phyloP scores from a whole-genome alignment of 2,113 vertebrate species.

The Tachuris rubrigastra region DNA sequence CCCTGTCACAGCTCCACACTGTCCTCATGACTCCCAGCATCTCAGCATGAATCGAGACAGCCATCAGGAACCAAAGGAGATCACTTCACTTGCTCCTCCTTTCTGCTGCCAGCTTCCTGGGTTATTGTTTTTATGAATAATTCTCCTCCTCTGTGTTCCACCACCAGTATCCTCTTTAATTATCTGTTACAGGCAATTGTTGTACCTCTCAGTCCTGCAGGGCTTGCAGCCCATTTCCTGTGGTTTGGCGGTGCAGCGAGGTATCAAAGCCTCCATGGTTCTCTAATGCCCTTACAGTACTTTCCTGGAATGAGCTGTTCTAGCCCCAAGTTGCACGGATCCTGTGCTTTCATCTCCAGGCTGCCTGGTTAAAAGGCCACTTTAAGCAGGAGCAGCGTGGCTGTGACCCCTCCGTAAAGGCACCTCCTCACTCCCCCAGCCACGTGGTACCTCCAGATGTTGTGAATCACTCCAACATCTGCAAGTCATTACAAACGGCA shows the following conservation, averaged over 20 bases:
- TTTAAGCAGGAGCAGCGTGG: neutral
- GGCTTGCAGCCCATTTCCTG: neutral
- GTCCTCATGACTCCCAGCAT: neutral
- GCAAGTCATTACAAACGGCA: neutral
- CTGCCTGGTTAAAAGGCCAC: neutral
- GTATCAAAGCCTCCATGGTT: neutral
- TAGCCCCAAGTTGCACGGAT: neutral
- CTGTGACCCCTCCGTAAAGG: neutral
- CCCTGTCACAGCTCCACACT: neutral
- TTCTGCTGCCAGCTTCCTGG: neutral
- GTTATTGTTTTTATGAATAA: neutral
- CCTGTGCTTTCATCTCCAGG: neutral
- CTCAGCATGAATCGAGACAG: neutral
- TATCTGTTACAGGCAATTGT: neutral
- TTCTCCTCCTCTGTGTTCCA: neutral
- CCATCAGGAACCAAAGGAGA: fast-evolving
- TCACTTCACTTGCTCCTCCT: neutral
- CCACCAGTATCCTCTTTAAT: neutral
- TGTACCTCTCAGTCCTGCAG: neutral
- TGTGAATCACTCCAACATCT: neutral
- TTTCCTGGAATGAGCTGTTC: neutral
- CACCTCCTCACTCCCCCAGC: neutral
- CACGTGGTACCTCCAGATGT: neutral
- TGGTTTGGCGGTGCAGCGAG: neutral
- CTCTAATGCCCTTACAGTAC: neutral